phyloP scores from a whole-genome alignment of 2,888 invertebrate species.

The Stramonita haemastoma region DNA sequence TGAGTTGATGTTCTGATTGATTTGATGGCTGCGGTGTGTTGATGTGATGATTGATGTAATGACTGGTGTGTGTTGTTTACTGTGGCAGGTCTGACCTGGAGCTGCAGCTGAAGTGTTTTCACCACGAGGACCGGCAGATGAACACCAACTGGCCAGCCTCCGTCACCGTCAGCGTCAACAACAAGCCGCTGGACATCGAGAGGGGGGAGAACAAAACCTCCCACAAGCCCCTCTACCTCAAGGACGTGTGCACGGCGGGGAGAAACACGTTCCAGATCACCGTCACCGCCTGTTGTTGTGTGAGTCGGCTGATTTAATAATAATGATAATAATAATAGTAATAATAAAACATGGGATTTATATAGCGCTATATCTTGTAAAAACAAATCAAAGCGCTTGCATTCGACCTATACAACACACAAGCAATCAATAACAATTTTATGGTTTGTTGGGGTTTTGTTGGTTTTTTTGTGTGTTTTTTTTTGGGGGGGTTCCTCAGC shows the following conservation, averaged over 20 bases:
- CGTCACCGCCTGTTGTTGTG: conserved; percentile 97
- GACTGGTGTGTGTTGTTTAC: background rate
- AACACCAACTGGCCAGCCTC: conserved; percentile 98
- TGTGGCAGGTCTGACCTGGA: conserved; percentile 92
- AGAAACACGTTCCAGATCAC: conserved; percentile 97
- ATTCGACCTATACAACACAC: too few species aligned
- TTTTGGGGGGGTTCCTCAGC: too few species aligned
- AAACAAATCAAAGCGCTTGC: too few species aligned
- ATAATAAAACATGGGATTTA: too few species aligned
- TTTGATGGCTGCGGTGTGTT: too few species aligned
- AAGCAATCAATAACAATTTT: too few species aligned
- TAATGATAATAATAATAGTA: too few species aligned
- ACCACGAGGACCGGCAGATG: conserved; percentile 97
- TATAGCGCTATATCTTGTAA: too few species aligned
- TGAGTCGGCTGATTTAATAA: conserved; percentile 83
- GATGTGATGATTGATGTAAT: too few species aligned
- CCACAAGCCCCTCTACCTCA: conserved; percentile 96
- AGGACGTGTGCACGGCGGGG: conserved; percentile 97
- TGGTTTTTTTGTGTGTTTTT: too few species aligned
- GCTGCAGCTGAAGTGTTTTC: conserved; percentile 97
- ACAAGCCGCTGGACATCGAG: conserved; percentile 94
- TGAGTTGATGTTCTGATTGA: too few species aligned
- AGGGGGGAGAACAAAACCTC: conserved; percentile 96
- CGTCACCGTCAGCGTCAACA: conserved; percentile 90
- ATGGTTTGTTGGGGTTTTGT: too few species aligned